Conservation (phyloP, 2,888 invertebrate species). For the Mimas tiliae region DNA sequence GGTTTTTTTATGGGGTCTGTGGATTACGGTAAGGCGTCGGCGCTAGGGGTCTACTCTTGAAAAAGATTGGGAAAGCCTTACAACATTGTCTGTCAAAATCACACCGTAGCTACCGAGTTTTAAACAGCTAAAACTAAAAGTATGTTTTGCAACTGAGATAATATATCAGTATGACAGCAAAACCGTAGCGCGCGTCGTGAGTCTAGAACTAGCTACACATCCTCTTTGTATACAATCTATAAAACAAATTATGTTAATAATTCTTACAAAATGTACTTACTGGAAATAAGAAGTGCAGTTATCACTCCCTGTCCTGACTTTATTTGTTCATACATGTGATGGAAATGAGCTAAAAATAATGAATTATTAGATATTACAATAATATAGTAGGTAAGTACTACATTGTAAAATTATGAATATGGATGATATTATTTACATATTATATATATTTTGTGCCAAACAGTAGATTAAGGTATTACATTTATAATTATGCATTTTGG, state of each 20-base stretch:
- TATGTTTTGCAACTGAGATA: too few species aligned
- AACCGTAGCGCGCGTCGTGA: too few species aligned
- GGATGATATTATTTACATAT: too few species aligned
- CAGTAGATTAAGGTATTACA: too few species aligned
- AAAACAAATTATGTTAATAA: conserved; percentile 9
- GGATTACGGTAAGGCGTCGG: too few species aligned
- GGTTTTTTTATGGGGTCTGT: not conserved
- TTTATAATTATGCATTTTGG: too few species aligned
- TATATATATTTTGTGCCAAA: too few species aligned
- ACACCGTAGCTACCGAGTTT: not conserved
- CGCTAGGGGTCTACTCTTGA: too few species aligned
- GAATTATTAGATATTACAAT: conserved; percentile 19
- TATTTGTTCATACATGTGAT: conserved; percentile 93
- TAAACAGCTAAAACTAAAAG: not conserved
- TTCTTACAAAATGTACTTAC: conserved; percentile 77
- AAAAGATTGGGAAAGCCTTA: too few species aligned
- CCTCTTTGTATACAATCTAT: too few species aligned
- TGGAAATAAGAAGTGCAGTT: conserved; percentile 88
- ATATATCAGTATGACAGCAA: too few species aligned
- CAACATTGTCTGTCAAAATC: not conserved
- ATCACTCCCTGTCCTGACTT: conserved; percentile 88
- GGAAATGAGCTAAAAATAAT: conserved; percentile 92
- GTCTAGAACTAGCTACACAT: too few species aligned
- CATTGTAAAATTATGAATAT: not conserved
- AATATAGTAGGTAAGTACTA: not conserved